Evolutionary conservation across 2,113 vertebrate genomes (phyloP).

Genomic region (Oreochromis tanganicae): DNA sequence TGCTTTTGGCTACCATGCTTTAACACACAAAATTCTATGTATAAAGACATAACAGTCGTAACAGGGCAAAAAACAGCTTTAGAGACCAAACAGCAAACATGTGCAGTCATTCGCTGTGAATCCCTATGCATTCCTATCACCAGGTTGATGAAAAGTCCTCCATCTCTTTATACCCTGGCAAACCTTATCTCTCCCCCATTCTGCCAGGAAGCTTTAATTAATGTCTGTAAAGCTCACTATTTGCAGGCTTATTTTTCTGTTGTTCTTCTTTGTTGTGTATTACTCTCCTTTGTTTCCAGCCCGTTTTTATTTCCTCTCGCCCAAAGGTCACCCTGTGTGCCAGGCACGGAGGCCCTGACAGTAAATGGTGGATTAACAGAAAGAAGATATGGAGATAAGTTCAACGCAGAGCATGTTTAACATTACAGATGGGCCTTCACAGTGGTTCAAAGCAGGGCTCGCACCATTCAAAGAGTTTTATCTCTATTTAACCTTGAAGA

Average conservation of each 20-base stretch:
- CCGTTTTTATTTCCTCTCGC: conserved; percentile 28
- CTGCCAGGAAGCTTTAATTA: conserved; percentile 13
- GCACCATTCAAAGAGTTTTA: conserved; percentile 26
- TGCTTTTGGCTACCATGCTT: neutral
- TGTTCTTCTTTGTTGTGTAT: neutral
- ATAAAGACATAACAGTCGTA: neutral
- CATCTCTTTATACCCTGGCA: neutral
- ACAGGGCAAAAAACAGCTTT: neutral
- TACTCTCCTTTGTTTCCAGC: neutral
- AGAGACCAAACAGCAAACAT: neutral
- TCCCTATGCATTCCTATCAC: neutral
- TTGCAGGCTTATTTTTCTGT: neutral
- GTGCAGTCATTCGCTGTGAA: neutral
- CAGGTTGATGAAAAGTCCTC: neutral
- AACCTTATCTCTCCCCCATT: conserved; percentile 1
- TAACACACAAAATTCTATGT: neutral
- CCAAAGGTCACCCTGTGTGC: conserved; percentile 27
- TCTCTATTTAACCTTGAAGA: conserved; percentile 56
- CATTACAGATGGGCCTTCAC: conserved; percentile 29
- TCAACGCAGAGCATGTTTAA: conserved; percentile 1
- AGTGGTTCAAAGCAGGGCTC: neutral
- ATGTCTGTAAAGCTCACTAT: neutral
- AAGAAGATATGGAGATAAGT: conserved; percentile 38
- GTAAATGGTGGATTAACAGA: conserved; percentile 18
- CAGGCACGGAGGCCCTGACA: neutral